Evolutionary conservation across 1,140 invertebrate genomes (phyloP), one percentile per base, ranked within the genome.

Genomic region (Achatina immaculata): DNA sequence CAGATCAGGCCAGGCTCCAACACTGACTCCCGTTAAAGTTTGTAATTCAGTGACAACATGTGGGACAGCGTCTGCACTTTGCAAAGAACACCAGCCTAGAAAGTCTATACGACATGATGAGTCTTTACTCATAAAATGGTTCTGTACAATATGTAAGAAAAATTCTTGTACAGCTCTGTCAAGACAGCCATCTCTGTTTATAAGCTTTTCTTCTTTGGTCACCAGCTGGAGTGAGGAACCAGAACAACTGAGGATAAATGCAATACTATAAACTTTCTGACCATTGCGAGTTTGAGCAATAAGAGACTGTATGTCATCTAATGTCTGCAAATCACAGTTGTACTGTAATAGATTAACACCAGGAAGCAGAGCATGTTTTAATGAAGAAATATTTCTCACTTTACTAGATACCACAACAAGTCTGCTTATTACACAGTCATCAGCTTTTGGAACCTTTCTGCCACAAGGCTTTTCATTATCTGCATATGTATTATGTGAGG

Each of bases 221-320:
- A 89, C 91, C 0, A 93, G 66, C 71, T 90, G 90, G 42, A 93
- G 88, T 71, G 90, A 87, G 7, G 86, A 83, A 72, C 89, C 90
- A 73, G 90, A 86, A 77, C 91, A 89, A 82, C 91, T 89, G 45
- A 93, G 83, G 0, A 93, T 83, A 48, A 93, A 84, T 14, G 89
- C 92, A 69, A 92, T 84, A 81, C 90, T 91, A 19, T 89, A 86
- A 36, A 91, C 90, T 80, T 89, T 90, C 31, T 84, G 87, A 16
- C 84, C 83, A 28, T 85, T 85, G 34, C 92, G 76, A 62, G 78
- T 84, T 48, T 88, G 82, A 9, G 79, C 69, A 9, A 92, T 86
- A 34, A 86, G 78, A 42, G 79, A 89, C 90, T 84, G 77, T 72
- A 92, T 89, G 45, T 86, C 85, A 31, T 92, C 90, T 43, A 92